A percentile compares a stretch with the other conserved stretches of the same genome.
Conservation (phyloP, 2,888 invertebrate genomes). For the Pseudococcus jackbeardsleyi region DNA sequence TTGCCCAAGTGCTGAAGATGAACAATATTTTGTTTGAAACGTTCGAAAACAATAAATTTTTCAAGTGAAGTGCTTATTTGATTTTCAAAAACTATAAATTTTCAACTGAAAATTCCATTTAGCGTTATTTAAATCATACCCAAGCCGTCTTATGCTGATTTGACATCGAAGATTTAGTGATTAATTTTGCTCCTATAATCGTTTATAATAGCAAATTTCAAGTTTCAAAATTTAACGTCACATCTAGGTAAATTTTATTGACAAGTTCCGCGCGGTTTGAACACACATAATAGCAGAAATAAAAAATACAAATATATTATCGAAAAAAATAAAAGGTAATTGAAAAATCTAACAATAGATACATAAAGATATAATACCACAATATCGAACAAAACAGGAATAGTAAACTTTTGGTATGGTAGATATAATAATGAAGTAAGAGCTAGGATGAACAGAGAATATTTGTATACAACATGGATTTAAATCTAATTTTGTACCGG, state of each 20-base stretch:
- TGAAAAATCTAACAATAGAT: not conserved
- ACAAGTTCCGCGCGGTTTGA: not conserved
- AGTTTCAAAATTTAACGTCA: not conserved
- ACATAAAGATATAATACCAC: not conserved
- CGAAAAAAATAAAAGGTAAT: constrained; percentile 7
- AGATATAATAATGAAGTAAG: not conserved
- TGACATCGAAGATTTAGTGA: not conserved
- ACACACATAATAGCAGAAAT: not conserved
- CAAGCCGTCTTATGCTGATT: no score
- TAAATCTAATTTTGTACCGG: constrained; percentile 20
- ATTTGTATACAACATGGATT: not conserved
- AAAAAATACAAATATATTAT: constrained; percentile 16
- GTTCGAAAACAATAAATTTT: no score
- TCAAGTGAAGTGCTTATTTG: no score
- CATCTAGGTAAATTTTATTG: not conserved
- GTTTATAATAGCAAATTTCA: not conserved
- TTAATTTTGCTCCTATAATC: not conserved
- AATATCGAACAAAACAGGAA: constrained; percentile 25
- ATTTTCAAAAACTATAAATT: no score
- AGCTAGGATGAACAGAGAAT: not conserved
- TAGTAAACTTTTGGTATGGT: not conserved
- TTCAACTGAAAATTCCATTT: no score
- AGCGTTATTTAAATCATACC: no score
- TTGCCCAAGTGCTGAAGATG: no score
- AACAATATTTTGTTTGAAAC: no score